A percentile compares a stretch with the other conserved stretches of the same genome.
phyloP scores from a whole-genome alignment of 2,797 vertebrate species.

The Acestrorhynchus altus region DNA sequence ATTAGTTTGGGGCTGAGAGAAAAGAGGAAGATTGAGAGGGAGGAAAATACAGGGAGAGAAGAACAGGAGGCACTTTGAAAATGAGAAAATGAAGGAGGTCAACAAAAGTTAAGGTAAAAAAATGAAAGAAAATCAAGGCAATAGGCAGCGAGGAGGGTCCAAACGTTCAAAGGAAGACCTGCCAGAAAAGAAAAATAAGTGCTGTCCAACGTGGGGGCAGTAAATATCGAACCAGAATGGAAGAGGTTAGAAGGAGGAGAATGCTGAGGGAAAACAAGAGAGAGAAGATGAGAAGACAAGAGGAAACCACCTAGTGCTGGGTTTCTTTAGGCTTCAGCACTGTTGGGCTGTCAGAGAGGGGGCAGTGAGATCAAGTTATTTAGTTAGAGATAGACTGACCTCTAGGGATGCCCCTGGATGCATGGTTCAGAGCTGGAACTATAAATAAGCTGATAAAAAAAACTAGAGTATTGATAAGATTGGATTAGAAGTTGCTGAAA shows the following conservation, averaged over 20 bases:
- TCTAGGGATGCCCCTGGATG: not conserved
- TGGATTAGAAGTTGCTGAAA: not conserved
- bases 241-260: constrained; percentile 7
- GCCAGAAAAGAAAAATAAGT: not conserved
- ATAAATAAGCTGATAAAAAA: too few species aligned
- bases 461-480: not conserved
- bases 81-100: not conserved
- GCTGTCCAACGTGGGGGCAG: not conserved
- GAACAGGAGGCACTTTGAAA: constrained; percentile 6
- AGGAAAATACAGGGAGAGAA: not conserved
- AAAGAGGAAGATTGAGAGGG: constrained; percentile 1
- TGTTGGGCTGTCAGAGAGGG: not conserved
- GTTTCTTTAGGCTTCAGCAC: not conserved
- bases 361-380: constrained; percentile 46
- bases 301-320: not conserved
- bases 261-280: not conserved
- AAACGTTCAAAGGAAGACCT: not conserved
- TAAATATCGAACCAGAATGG: not conserved
- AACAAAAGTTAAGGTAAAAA: not conserved
- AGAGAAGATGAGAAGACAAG: not conserved
- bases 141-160: constrained; percentile 2
- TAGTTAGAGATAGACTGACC: constrained; percentile 48
- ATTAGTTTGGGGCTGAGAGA: not conserved
- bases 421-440: not conserved
- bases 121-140: not conserved